Conservation (phyloP, 1,140 invertebrate species). For the Gonatopus flavifemur region DNA sequence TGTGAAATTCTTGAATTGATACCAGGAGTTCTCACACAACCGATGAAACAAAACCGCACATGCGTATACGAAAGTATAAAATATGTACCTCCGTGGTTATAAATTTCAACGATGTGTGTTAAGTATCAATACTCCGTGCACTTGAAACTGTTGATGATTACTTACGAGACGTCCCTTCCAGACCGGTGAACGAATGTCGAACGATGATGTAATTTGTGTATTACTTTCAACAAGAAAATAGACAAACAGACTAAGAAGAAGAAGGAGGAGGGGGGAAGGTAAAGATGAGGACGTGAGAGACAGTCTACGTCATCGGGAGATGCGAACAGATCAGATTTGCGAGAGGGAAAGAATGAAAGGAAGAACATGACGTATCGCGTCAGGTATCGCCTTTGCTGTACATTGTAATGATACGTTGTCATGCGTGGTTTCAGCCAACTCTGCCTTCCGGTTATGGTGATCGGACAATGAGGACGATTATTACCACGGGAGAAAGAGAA, state of each 20-base stretch:
- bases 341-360: no score
- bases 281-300: background rate
- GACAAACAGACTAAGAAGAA: background rate
- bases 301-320: no score
- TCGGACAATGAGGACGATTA: background rate
- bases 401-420: constrained; percentile 11
- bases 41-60: no score
- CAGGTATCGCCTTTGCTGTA: constrained; percentile 9
- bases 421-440: no score
- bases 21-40: no score
- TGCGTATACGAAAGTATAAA: no score
- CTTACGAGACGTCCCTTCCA: constrained; percentile 33
- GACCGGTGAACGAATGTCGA: constrained; percentile 33
- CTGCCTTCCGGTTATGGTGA: constrained; percentile 19
- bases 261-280: background rate
- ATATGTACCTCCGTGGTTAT: no score
- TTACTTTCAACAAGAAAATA: constrained; percentile 29
- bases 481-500: background rate
- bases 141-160: no score
- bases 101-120: no score
- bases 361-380: constrained; percentile 1
- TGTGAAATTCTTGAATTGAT: no score
- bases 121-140: no score
- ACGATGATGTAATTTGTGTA: constrained; percentile 50
- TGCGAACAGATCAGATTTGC: no score